Base-by-base conservation (phyloP, 2,797 vertebrate species). In the Nyctalus aviator region DNA sequence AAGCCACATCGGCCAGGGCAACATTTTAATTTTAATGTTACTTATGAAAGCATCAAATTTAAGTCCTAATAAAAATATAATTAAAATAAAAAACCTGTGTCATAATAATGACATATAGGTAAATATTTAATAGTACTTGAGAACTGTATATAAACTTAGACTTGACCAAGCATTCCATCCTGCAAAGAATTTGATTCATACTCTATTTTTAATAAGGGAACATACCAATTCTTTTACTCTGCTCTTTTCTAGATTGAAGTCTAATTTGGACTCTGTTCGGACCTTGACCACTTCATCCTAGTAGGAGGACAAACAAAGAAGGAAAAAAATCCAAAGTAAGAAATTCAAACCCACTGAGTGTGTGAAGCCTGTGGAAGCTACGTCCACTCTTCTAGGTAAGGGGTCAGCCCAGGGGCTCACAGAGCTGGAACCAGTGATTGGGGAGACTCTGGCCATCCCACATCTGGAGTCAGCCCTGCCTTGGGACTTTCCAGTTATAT, bases 261-360 rank as follows among this genome's bases (percentile, higher is more conserved):
- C 98, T 98, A 99, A 97, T 76, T 99, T 98, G 90, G 98, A 98
- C 94, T 99, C 98, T 64, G 99, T 98, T 84, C 98, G 98, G 73
- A 99, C 98, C 98, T 99, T 99, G 94, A 98, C 98, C 98, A 99
- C 98, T 95, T 99, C 98, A 98, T 99, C 99, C 99, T 99, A 98
- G 95, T 21, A 84, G 76, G 59, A 97, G 50, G 95, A 93, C 93
- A 94, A 91, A 97, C 44, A 84, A 8, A 92, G 71, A 81, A 79
- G 86, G 35, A 79, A 76, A 86, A 77, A 88, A 79, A 94, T 95
- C 13, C 76, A 44, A 23, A 23, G 41, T 93, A 9, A 96, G 94
- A 91, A 77, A 81, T 15, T 6, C 18, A 81, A 84, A 41, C 25
- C 10, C 21, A 8, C 12, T 9, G 13, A 23, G 13, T 41, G 14